These are phyloP conservation scores for Chromoteleia sp. DNA, from an alignment of 2,888 invertebrate species.

Conservation along the genomic window DNA sequence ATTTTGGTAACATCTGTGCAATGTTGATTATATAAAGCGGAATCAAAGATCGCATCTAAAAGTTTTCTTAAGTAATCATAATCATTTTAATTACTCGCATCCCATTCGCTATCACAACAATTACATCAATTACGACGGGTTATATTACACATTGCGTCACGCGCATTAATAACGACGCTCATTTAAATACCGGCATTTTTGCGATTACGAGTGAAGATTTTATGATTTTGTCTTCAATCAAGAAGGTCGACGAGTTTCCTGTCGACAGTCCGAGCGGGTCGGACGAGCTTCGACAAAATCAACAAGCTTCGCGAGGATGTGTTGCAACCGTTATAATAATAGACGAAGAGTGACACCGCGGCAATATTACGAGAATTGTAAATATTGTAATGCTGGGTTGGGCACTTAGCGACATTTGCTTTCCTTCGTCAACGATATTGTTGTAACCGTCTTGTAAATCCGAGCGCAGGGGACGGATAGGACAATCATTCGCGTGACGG, in stretches of 20 bases:
- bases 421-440: conserved; percentile 41
- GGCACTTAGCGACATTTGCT: conserved; percentile 52
- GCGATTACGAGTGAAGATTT: conserved; percentile 43
- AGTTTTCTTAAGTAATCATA: conserved; percentile 40
- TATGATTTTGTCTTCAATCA: conserved; percentile 60
- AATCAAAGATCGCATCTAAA: conserved; percentile 7
- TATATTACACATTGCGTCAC: conserved; percentile 48
- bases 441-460: conserved; percentile 22
- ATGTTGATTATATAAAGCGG: background rate
- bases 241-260: conserved; percentile 68
- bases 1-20: background rate
- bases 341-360: conserved; percentile 57
- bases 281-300: conserved; percentile 52
- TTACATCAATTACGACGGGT: conserved; percentile 47
- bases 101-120: conserved; percentile 35
- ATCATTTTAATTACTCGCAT: conserved; percentile 32
- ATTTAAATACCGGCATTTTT: conserved; percentile 61
- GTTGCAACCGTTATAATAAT: conserved; percentile 69
- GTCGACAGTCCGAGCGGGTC: conserved; percentile 49
- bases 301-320: conserved; percentile 39
- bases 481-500: conserved; percentile 7
- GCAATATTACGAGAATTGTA: conserved; percentile 52
- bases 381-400: conserved; percentile 55
- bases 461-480: background rate
- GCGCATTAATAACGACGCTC: conserved; percentile 30